phyloP scores from a whole-genome alignment of 37 sponge, comb jelly and placozoan genomes.

The Chondrosia reniformis region DNA sequence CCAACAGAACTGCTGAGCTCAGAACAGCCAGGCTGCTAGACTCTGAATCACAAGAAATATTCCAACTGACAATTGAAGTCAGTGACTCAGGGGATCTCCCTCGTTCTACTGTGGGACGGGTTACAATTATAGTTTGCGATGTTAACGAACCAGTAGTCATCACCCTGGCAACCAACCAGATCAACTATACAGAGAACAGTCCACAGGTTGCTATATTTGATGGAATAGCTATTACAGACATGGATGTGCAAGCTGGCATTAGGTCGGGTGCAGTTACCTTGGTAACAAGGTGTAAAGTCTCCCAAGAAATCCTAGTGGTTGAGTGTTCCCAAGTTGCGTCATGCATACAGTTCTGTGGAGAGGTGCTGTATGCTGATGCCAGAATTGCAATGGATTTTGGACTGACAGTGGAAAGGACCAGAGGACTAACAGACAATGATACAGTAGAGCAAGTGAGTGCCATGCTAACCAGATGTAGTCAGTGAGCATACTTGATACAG shows the following conservation, averaged over 20 bases:
- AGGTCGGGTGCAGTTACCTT: neutral
- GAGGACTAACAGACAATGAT: neutral
- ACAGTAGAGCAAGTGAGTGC: neutral
- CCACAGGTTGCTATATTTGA: neutral
- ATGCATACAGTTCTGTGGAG: constrained; percentile 25
- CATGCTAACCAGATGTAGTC: too few species aligned
- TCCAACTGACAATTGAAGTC: neutral
- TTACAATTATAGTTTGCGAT: neutral
- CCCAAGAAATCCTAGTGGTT: neutral
- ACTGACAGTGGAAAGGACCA: neutral
- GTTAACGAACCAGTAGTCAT: neutral
- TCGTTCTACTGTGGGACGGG: neutral
- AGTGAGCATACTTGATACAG: too few species aligned
- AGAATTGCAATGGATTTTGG: neutral
- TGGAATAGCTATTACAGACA: constrained; percentile 24
- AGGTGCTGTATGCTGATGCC: constrained; percentile 1
- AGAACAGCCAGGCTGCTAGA: neutral
- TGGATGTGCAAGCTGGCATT: constrained; percentile 14
- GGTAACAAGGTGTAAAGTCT: neutral
- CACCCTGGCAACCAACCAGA: too few species aligned
- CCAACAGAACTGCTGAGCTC: neutral
- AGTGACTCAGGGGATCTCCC: neutral
- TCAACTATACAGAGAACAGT: neutral
- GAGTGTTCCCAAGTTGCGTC: neutral
- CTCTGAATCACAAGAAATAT: neutral